Conservation (phyloP, 2,888 invertebrate genomes). For the Neoscelio sp. region DNA sequence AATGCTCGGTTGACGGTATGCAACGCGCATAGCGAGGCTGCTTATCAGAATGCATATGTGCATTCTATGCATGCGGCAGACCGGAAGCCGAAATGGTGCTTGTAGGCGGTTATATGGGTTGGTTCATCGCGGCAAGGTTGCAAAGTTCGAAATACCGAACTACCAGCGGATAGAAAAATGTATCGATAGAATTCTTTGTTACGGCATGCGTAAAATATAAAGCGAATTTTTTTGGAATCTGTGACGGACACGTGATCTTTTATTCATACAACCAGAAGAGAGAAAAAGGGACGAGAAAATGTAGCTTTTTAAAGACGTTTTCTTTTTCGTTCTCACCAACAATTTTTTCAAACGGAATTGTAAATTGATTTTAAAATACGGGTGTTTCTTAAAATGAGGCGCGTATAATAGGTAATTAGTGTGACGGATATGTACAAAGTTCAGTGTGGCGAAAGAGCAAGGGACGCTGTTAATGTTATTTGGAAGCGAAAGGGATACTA, state of each 20-base stretch:
- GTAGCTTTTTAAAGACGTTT: too few species aligned
- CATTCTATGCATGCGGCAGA: conserved; percentile 75
- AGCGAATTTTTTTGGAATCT: conserved; percentile 38
- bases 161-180: conserved; percentile 52
- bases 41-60: conserved; percentile 74
- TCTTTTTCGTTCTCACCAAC: too few species aligned
- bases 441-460: conserved; percentile 35
- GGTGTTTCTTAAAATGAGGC: too few species aligned
- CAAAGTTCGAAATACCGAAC: conserved; percentile 58
- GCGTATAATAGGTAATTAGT: background rate
- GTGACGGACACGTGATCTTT: conserved; percentile 38
- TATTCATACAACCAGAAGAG: conserved; percentile 45
- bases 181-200: conserved; percentile 63
- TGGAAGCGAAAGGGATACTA: conserved; percentile 62
- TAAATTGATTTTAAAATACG: too few species aligned
- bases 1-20: conserved; percentile 67
- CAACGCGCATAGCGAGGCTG: conserved; percentile 64
- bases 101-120: conserved; percentile 68
- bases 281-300: conserved; percentile 18
- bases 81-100: conserved; percentile 75
- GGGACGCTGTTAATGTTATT: conserved; percentile 53
- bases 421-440: background rate
- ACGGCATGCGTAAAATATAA: conserved; percentile 59
- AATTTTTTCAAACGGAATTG: too few species aligned
- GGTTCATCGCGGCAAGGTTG: conserved; percentile 57